phyloP scores from a whole-genome alignment of 2,113 vertebrate genomes.

The human (Homo sapiens) region DNA sequence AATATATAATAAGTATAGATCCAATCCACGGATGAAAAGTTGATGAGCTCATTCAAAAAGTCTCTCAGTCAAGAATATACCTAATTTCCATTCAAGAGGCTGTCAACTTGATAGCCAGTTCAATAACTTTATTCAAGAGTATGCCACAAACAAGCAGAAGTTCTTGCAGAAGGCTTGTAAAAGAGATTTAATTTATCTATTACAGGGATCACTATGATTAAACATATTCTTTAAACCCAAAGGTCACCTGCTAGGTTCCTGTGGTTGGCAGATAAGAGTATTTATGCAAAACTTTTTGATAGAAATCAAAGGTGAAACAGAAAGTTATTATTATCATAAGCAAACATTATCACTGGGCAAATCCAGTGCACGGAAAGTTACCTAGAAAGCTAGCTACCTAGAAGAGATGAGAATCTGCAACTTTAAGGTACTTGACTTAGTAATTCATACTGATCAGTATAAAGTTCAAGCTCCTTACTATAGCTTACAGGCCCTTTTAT shows the following conservation, averaged over 20 bases:
- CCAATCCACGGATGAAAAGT: neutral
- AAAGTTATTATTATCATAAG: neutral
- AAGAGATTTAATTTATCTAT: neutral
- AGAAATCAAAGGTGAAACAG: slow-evolving; percentile 25
- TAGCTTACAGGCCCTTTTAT: neutral
- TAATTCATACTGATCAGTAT: neutral
- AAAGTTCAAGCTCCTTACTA: neutral
- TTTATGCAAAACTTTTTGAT: slow-evolving; percentile 5
- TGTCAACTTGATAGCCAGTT: neutral
- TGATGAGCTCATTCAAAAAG: slow-evolving; percentile 24
- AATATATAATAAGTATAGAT: neutral
- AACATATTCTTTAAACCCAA: slow-evolving; percentile 12
- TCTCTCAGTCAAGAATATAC: neutral
- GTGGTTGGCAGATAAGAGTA: neutral
- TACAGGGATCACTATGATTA: neutral
- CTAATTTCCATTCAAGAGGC: neutral
- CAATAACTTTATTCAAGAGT: neutral
- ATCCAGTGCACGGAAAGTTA: neutral
- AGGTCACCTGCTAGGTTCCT: neutral
- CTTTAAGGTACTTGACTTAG: neutral
- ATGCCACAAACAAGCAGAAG: slow-evolving; percentile 29
- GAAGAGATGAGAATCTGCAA: slow-evolving; percentile 2
- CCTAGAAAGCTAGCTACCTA: slow-evolving; percentile 4
- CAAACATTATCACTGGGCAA: neutral
- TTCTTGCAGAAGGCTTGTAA: slow-evolving; percentile 5